Evolutionary conservation across 2,113 vertebrate species (phyloP), one percentile per base, ranked within the genome.

Genomic region (Arizona elegans): DNA sequence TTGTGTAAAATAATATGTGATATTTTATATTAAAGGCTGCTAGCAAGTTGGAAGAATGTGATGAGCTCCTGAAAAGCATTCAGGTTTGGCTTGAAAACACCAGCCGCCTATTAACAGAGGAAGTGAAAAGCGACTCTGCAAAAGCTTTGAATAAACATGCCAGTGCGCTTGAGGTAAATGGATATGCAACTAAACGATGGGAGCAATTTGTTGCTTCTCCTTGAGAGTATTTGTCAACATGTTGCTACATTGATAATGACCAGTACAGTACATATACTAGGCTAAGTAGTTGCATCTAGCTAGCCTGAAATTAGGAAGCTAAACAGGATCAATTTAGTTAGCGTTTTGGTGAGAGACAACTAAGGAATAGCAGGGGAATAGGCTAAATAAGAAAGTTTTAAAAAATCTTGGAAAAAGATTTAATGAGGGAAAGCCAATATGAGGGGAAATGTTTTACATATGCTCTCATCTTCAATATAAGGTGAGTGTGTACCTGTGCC

Each of bases 31-130:
- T 6, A 81, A 96, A 99, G 99, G 98, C 98, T 91, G 97, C 97
- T 6, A 93, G 90, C 29, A 98, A 98, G 97, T 97, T 98, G 86
- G 98, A 98, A 96, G 98, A 99, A 86, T 99, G 98, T 86, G 94
- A 97, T 13, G 99, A 99, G 88, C 98, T 98, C 96, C 95, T 99
- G 94, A 98, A 96, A 93, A 98, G 97, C 50, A 97, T 98, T 1
- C 94, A 97, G 50, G 95, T 94, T 59, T 99, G 99, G 99, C 98
- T 99, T 95, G 94, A 97, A 29, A 98, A 97, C 59, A 98, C 98
- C 52, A 96, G 96, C 70, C 92, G 55, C 12, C 98, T 99, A 98
- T 96, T 99, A 12, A 97, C 96, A 21, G 92, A 96, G 24, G 97
- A 98, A n/a, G 96, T 95, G 94, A 97, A 96, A 62, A 98, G 97